Evolutionary conservation across 1,140 invertebrate genomes (phyloP), one percentile per base, ranked within the genome.

Genomic region (Arion vulgaris): DNA sequence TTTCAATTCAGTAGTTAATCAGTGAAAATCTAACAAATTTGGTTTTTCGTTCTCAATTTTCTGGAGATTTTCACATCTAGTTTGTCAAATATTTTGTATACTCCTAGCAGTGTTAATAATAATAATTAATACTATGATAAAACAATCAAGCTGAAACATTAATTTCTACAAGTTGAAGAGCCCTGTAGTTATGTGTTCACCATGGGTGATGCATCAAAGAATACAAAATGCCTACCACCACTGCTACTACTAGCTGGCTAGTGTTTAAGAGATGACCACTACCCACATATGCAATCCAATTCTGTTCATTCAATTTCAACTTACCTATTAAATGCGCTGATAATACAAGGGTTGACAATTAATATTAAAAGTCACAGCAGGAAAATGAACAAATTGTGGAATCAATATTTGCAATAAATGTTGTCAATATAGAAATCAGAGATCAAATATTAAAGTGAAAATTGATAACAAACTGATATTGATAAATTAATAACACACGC

Each of bases 261-360:
- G 39, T 17, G 34, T 75, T 45, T 45, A 53, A 75, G 11, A 75
- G 13, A 9, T 75, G 32, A 53, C 19, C 32, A 75, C 45, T 75
- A 13, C 11, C 13, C 7, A 75, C 73, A 75, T 39, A 75, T 49
- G 23, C 45, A 41, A 75, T 75, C n/a, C 73, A 75, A 0, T 4
- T 45, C 23, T 75, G 39, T 23, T 75, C 26, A 75, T 75, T 75
- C 41, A 32, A 11, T 45, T 75, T 72, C 75, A 66, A 51, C 68
- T 74, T 80, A 34, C 41, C 75, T 26, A 51, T 71, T 19, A 77
- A 53, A 28, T 38, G 80, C 53, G 76, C 57, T 73, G 45, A 68
- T 49, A 34, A 66, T 36, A 28, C 73, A 38, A 81, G 39, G 69
- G 28, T 53, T 26, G 41, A 73, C 36, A 73, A 73, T 26, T 11